phyloP scores from a whole-genome alignment of 1,140 invertebrate species.

The Caenorhabditis tropicalis region DNA sequence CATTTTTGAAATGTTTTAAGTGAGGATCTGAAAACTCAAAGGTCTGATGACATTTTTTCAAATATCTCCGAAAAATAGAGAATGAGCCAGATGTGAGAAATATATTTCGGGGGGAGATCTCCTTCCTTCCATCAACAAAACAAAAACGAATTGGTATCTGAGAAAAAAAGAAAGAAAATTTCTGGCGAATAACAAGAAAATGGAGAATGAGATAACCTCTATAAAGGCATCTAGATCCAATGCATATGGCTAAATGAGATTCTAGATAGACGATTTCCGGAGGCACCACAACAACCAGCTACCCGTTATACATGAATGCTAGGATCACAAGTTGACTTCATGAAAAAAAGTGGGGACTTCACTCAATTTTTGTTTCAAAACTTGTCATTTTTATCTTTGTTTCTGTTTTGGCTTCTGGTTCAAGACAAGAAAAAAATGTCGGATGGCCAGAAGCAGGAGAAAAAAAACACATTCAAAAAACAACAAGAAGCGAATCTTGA shows the following conservation, averaged over 20 bases:
- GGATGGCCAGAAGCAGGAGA: not conserved
- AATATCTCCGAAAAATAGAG: not conserved
- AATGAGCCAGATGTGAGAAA: constrained; percentile 4
- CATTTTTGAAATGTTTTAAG: not conserved
- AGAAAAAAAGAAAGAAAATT: not conserved
- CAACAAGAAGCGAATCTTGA: not conserved
- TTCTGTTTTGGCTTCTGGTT: not conserved
- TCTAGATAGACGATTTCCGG: constrained; percentile 36
- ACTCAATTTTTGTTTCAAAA: constrained; percentile 6
- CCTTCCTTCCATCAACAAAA: not conserved
- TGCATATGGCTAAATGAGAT: not conserved
- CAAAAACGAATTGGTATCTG: constrained; percentile 6
- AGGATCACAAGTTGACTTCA: not conserved
- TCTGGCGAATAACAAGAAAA: not conserved
- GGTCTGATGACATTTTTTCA: not conserved
- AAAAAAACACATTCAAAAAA: not conserved
- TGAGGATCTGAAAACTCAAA: not conserved
- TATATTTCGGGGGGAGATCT: not conserved
- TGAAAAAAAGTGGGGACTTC: not conserved
- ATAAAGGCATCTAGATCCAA: not conserved
- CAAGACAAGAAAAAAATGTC: not conserved
- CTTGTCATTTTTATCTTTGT: not conserved
- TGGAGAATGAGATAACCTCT: not conserved
- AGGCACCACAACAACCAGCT: not conserved
- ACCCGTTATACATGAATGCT: not conserved